A percentile compares a stretch with the other conserved stretches of the same genome.
Evolutionary conservation across 2,797 vertebrate species (phyloP).

Genomic region (Cryptoprocta ferox): DNA sequence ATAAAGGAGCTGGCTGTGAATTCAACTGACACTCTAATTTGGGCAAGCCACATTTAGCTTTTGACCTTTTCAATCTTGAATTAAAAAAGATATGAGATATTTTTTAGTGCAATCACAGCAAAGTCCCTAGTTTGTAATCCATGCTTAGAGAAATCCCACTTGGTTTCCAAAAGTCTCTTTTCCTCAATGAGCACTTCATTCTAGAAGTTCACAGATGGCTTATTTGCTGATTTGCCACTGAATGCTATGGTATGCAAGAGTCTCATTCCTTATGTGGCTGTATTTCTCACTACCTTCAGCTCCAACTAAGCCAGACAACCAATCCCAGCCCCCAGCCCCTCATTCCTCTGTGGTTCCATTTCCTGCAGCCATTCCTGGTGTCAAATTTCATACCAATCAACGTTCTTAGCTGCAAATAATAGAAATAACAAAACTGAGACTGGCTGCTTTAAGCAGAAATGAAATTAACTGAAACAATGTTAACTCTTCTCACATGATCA

Average conservation of each 20-base stretch:
- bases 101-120: neutral
- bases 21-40: slow-evolving; percentile 13
- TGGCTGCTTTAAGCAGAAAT: neutral
- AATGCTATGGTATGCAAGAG: neutral
- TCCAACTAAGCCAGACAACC: slow-evolving; percentile 15
- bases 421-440: slow-evolving; percentile 43
- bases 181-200: neutral
- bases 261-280: neutral
- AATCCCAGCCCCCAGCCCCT: neutral
- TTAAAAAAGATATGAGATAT: neutral
- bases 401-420: neutral
- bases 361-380: neutral
- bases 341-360: neutral
- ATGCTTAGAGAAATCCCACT: neutral
- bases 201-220: neutral
- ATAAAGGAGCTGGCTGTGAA: neutral
- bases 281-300: neutral
- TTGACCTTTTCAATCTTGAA: slow-evolving; percentile 19
- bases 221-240: neutral
- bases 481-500: neutral
- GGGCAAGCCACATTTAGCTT: neutral
- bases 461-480: neutral
- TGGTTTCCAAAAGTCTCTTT: neutral
- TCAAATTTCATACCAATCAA: neutral
- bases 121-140: slow-evolving; percentile 8